phyloP scores from a whole-genome alignment of 2,888 invertebrate species.

The Caenorhabditis parvicauda region DNA sequence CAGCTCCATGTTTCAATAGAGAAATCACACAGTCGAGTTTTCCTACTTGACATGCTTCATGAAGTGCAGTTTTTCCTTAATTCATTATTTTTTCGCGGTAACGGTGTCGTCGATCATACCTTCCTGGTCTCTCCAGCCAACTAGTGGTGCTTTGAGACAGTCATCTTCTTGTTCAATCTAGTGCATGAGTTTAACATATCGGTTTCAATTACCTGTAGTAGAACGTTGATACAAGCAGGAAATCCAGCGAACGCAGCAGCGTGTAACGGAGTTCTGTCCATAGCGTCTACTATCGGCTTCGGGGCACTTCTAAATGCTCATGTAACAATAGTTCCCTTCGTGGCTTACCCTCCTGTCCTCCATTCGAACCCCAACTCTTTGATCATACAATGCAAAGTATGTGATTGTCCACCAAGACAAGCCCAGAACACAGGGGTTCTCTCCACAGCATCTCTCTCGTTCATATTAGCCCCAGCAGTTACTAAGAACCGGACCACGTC shows the following conservation, averaged over 20 bases:
- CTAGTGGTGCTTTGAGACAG: constrained; percentile 24
- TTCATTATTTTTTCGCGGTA: background rate
- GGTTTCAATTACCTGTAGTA: constrained; percentile 35
- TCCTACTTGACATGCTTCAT: constrained; percentile 28
- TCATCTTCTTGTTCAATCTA: constrained; percentile 44
- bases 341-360: constrained; percentile 21
- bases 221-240: constrained; percentile 46
- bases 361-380: constrained; percentile 45
- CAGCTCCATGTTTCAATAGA: constrained; percentile 30
- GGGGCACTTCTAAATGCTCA: constrained; percentile 6
- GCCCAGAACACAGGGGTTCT: constrained; percentile 59
- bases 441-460: constrained; percentile 31
- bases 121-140: constrained; percentile 33
- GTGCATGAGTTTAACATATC: background rate
- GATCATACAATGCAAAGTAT: constrained; percentile 54
- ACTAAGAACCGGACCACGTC: constrained; percentile 43
- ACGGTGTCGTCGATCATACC: constrained; percentile 3
- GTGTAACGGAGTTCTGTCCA: constrained; percentile 52
- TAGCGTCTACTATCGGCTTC: constrained; percentile 30
- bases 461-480: constrained; percentile 36
- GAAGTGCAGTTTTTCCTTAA: constrained; percentile 41
- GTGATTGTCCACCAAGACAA: constrained; percentile 56
- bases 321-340: background rate
- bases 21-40: constrained; percentile 34
- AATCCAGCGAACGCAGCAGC: constrained; percentile 56